Conservation (phyloP, 2,113 vertebrate genomes). For the Elanoides forficatus region DNA sequence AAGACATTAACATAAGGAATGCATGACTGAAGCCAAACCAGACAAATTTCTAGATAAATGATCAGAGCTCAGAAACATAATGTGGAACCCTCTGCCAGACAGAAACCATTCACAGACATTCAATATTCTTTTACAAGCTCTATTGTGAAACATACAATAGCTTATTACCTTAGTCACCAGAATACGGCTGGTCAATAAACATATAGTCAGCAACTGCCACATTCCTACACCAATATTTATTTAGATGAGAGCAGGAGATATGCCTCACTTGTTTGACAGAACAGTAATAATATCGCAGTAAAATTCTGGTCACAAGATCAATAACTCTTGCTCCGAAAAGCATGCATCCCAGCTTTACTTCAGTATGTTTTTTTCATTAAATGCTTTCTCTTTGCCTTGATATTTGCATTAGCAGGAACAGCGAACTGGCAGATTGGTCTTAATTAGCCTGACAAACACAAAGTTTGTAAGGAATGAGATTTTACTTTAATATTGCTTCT, state of each 20-base stretch:
- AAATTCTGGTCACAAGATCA: not conserved
- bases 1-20: not conserved
- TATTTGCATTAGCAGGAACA: not conserved
- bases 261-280: not conserved
- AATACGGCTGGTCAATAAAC: not conserved
- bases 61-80: not conserved
- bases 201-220: not conserved
- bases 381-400: not conserved
- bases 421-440: not conserved
- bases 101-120: not conserved
- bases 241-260: not conserved
- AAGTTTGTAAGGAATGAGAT: not conserved
- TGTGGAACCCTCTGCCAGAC: not conserved
- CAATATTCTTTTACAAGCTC: not conserved
- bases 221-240: not conserved
- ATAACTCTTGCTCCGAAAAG: not conserved
- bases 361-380: not conserved
- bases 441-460: not conserved
- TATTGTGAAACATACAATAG: constrained; percentile 1
- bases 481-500: not conserved
- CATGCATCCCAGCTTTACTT: not conserved
- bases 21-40: not conserved
- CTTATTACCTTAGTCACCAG: constrained; percentile 6
- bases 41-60: not conserved
- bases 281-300: not conserved